These are phyloP conservation scores for Amazona guildingii DNA, from an alignment of 2,113 vertebrate genomes.

Conservation along the genomic window DNA sequence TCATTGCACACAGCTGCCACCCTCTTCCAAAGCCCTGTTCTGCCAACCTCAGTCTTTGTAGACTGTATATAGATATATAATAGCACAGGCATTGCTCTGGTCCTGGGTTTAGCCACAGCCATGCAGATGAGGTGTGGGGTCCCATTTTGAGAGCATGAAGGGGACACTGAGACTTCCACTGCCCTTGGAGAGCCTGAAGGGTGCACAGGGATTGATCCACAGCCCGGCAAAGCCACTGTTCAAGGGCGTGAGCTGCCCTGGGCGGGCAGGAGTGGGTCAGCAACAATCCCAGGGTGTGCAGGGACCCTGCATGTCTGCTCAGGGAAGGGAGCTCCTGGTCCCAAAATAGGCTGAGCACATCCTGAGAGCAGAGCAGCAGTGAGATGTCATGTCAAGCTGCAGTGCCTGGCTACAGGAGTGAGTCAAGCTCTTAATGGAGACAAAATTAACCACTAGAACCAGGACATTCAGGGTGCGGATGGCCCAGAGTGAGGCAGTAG, in stretches of 20 bases:
- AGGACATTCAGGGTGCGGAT: neutral
- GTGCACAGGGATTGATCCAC: neutral
- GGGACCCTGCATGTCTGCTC: neutral
- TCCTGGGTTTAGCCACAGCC: neutral
- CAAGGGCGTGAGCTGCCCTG: neutral
- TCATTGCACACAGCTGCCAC: neutral
- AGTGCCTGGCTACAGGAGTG: neutral
- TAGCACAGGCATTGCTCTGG: rapidly evolving
- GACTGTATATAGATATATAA: neutral
- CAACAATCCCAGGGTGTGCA: neutral
- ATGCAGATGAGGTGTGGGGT: neutral
- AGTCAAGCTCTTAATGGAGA: neutral
- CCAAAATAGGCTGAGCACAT: neutral
- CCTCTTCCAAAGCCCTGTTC: rapidly evolving
- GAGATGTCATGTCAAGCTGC: rapidly evolving
- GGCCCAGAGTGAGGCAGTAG: rapidly evolving
- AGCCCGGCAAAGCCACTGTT: neutral
- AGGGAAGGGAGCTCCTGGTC: neutral
- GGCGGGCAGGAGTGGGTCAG: rapidly evolving
- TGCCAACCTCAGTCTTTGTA: rapidly evolving
- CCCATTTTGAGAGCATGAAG: neutral
- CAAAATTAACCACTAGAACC: neutral
- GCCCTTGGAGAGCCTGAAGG: neutral
- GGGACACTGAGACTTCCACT: neutral
- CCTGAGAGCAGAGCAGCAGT: rapidly evolving